These are phyloP conservation scores for Brachionus angularis DNA, from an alignment of 1,140 invertebrate species.

Conservation along the genomic window DNA sequence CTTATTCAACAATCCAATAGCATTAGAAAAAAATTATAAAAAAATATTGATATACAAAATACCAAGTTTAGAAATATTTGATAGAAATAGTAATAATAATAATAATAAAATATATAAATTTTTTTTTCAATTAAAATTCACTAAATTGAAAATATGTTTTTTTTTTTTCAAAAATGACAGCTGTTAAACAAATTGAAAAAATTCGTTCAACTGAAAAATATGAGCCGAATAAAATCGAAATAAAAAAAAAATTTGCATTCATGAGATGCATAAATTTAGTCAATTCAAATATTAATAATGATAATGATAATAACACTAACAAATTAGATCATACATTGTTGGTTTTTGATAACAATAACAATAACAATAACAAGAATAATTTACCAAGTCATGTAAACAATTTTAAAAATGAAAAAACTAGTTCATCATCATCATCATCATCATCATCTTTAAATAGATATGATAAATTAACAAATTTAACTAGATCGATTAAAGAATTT, in stretches of 20 bases:
- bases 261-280: neutral
- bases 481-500: conserved; percentile 29
- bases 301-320: neutral
- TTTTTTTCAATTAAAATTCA: neutral
- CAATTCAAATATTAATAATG: neutral
- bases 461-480: too few relatives aligned
- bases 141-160: neutral
- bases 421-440: too few relatives aligned
- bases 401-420: neutral
- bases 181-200: conserved; percentile 15
- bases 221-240: neutral
- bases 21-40: conserved; percentile 19
- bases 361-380: neutral
- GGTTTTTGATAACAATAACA: neutral
- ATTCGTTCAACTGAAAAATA: neutral
- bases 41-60: neutral
- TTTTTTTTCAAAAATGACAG: neutral
- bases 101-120: neutral
- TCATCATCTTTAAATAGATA: too few relatives aligned
- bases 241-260: conserved; percentile 11
- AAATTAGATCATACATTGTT: neutral
- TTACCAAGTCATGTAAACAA: neutral
- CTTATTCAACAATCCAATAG: conserved; percentile 35
- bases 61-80: conserved; percentile 35
- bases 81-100: conserved; percentile 29